Percentiles rank a stretch among this genome's conserved stretches.
phyloP scores from a whole-genome alignment of 2,888 invertebrate species.

The Arctia plantaginis region DNA sequence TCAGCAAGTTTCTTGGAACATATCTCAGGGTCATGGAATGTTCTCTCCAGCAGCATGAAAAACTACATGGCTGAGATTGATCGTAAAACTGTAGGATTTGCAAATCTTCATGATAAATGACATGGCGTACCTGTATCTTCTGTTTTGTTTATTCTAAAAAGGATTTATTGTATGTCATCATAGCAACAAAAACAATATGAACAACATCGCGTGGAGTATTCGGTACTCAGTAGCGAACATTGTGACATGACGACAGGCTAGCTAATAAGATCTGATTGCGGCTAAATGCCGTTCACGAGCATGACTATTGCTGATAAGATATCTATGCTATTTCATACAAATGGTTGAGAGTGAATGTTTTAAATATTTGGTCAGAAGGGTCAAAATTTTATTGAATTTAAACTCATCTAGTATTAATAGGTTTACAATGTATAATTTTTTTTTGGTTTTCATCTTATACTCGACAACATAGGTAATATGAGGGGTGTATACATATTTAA shows the following conservation, averaged over 20 bases:
- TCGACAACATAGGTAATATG: neutral
- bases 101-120: no score
- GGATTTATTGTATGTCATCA: no score
- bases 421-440: neutral
- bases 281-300: neutral
- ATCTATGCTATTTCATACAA: neutral
- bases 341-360: neutral
- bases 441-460: neutral
- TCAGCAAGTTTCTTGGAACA: no score
- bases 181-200: no score
- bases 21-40: no score
- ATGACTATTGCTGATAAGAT: neutral
- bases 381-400: neutral
- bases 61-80: no score
- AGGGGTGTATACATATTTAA: neutral
- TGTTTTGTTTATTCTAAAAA: no score
- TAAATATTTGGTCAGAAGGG: no score
- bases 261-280: neutral
- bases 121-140: no score
- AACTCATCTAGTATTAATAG: neutral
- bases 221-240: neutral
- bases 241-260: neutral
- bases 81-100: no score
- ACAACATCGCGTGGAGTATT: no score
- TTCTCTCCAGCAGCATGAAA: no score